Base-by-base conservation (phyloP, 2,113 vertebrate genomes). In the Agelaius phoeniceus region DNA sequence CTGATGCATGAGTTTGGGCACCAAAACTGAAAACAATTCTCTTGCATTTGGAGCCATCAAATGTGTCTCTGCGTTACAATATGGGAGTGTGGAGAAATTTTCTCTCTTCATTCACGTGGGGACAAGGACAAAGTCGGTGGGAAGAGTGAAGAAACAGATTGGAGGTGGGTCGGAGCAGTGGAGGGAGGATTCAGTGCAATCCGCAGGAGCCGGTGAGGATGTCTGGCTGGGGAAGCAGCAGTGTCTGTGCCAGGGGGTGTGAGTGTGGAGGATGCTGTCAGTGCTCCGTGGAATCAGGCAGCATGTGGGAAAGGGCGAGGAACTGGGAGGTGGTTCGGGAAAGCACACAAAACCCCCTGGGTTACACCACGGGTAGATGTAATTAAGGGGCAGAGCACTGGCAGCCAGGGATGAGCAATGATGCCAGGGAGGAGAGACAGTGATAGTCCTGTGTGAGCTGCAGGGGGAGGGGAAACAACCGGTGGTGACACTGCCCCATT, bases 281-380 rank as follows among this genome's bases (percentile, higher is more conserved):
- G 62, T 31, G 46, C 30, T 23, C 2, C 33, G 9, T 66, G 74
- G 27, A 93, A 62, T 13, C 30, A 65, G 37, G 10, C 5, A 31
- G 23, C 17, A 15, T 28, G 8, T 44, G 28, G 79, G 37, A 54
- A 66, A n/a, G 39, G 28, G 26, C n/a, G 49, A 28, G 23, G 26
- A 85, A 9, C 33, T 83, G 43, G 39, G 28, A 58, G 54, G 21
- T 11, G 19, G 7, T n/a, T 73, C 35, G 15, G 27, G 44, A 77
- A 84, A 76, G 59, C 7, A 9, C 19, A n/a, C 14, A 46, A 22
- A 20, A 0, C 1, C 2, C 7, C 2, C 9, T 35, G 27, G 19
- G 6, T 66, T 39, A 12, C 13, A 5, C 9, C 8, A 6, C 19
- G 16, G 24, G 30, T 54, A 12, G 33, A 17, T 72, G 10, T 68